phyloP scores from a whole-genome alignment of 1,140 invertebrate genomes.

The Portunus trituberculatus region DNA sequence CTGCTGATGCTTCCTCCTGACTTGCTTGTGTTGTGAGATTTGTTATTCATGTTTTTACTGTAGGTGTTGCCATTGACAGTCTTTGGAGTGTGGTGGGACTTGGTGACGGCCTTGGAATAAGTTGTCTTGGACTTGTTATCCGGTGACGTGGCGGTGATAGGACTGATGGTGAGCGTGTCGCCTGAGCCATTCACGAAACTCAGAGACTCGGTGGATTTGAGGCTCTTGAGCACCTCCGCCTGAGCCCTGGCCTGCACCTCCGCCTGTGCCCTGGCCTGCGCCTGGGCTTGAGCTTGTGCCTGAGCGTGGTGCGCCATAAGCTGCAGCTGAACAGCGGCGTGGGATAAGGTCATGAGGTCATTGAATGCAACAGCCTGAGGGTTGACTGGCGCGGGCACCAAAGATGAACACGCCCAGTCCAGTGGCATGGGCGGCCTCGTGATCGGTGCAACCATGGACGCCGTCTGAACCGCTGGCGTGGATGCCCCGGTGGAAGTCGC shows the following conservation, averaged over 20 bases:
- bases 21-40: slow-evolving; percentile 65
- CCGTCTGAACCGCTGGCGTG: slow-evolving; percentile 56
- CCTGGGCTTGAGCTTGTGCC: slow-evolving; percentile 76
- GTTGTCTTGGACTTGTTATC: slow-evolving; percentile 40
- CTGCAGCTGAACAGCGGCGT: slow-evolving; percentile 77
- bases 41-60: slow-evolving; percentile 41
- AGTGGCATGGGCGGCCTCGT: slow-evolving; percentile 62
- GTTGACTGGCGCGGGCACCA: slow-evolving; percentile 61
- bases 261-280: slow-evolving; percentile 70
- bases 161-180: slow-evolving; percentile 77
- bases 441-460: slow-evolving; percentile 39
- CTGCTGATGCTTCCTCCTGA: slow-evolving; percentile 52
- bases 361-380: slow-evolving; percentile 74
- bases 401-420: slow-evolving; percentile 66
- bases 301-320: slow-evolving; percentile 75
- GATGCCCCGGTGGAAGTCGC: slow-evolving; percentile 35
- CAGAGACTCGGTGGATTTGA: slow-evolving; percentile 72
- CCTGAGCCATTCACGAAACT: slow-evolving; percentile 76
- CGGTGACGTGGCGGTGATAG: slow-evolving; percentile 56
- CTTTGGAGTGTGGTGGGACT: slow-evolving; percentile 60
- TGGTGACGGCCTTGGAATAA: slow-evolving; percentile 42
- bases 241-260: slow-evolving; percentile 69
- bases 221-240: slow-evolving; percentile 66
- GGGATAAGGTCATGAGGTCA: slow-evolving; percentile 76
- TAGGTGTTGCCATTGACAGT: slow-evolving; percentile 62